phyloP scores from a whole-genome alignment of 2,888 invertebrate genomes.

The Epirrhoe alternata region DNA sequence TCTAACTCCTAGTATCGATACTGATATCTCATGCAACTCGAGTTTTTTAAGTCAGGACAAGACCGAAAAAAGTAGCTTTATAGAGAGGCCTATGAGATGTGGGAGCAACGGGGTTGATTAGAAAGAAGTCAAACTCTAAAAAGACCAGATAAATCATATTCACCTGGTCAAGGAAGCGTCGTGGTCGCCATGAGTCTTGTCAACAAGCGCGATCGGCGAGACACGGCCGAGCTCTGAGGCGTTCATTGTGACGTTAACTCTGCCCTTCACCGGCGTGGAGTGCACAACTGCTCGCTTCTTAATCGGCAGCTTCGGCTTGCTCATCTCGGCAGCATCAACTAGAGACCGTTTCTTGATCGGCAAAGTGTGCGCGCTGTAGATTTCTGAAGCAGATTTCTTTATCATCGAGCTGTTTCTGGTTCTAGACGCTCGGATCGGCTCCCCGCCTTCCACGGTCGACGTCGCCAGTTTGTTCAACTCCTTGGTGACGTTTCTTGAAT shows the following conservation, averaged over 20 bases:
- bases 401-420: conserved; percentile 48
- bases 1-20: no score
- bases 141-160: background rate
- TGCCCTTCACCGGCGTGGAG: conserved; percentile 71
- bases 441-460: conserved; percentile 57
- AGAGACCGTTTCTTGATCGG: conserved; percentile 73
- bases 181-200: conserved; percentile 23
- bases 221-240: conserved; percentile 61
- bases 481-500: conserved; percentile 43
- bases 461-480: conserved; percentile 62
- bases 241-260: conserved; percentile 46
- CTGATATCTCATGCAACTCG: no score
- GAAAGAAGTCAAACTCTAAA: background rate
- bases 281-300: conserved; percentile 68
- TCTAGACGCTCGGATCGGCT: conserved; percentile 50
- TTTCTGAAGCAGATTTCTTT: conserved; percentile 53
- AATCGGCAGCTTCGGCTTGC: conserved; percentile 52
- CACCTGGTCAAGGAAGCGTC: conserved; percentile 15
- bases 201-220: conserved; percentile 62
- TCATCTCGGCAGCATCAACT: conserved; percentile 26
- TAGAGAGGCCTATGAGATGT: no score
- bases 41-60: no score
- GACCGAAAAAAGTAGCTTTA: no score
- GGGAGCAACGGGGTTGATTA: no score
- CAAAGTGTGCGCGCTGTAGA: conserved; percentile 58